Evolutionary conservation across 1,140 invertebrate species (phyloP).

Genomic region (Scylla paramamosain): DNA sequence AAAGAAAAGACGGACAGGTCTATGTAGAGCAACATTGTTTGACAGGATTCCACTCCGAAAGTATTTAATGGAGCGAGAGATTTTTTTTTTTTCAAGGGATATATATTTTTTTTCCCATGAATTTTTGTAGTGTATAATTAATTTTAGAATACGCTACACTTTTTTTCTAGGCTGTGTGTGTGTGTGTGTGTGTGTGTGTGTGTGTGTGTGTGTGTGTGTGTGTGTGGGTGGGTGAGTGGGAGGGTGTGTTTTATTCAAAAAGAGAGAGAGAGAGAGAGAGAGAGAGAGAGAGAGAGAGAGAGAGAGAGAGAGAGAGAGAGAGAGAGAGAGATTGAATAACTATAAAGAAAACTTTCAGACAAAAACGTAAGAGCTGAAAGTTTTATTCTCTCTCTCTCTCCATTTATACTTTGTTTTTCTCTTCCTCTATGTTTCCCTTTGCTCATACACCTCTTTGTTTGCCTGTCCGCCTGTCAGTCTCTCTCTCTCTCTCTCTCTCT

Average conservation of each 20-base stretch:
- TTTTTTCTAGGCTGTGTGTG: not conserved
- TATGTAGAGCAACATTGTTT: not conserved
- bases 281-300: constrained; percentile 39
- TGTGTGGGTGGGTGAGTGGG: not conserved
- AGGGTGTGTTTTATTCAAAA: not conserved
- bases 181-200: not conserved
- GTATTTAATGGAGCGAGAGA: not conserved
- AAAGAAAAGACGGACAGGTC: not conserved
- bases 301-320: constrained; percentile 17
- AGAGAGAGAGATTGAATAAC: not conserved
- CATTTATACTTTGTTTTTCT: not conserved
- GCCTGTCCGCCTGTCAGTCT: not conserved
- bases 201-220: not conserved
- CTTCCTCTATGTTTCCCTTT: not conserved
- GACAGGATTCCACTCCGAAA: not conserved
- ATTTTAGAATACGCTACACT: not conserved
- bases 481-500: constrained; percentile 44
- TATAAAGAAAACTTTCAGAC: not conserved
- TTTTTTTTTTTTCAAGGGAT: not conserved
- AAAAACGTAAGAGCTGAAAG: too few species aligned
- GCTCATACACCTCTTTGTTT: not conserved
- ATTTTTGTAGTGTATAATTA: not conserved
- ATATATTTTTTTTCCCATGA: not conserved
- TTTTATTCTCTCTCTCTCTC: not conserved
- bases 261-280: constrained; percentile 42